Percentiles rank a stretch among this genome's conserved stretches.
Evolutionary conservation across 2,113 vertebrate species (phyloP).

Genomic region (Glaucidium brasilianum): DNA sequence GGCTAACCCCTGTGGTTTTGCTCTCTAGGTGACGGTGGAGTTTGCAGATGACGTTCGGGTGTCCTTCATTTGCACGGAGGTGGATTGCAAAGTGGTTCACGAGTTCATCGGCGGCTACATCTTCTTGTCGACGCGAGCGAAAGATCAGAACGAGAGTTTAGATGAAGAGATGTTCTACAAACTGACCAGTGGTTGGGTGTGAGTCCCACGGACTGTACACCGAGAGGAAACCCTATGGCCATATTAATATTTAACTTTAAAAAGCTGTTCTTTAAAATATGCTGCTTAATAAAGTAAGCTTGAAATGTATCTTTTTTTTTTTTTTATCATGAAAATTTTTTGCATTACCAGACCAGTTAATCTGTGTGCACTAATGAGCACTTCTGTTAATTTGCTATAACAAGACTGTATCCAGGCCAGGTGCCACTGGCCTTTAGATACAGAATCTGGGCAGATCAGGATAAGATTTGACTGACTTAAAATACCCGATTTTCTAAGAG

Average conservation of each 20-base stretch:
- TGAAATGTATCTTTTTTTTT: conserved; percentile 75
- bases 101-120: conserved; percentile 99
- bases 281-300: conserved; percentile 85
- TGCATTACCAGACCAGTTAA: conserved; percentile 72
- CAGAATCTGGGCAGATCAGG: background rate
- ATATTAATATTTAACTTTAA: conserved; percentile 72
- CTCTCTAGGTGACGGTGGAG: conserved; percentile 90
- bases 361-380: conserved; percentile 76
- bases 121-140: conserved; percentile 94
- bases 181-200: conserved; percentile 98
- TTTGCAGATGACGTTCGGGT: conserved; percentile 93
- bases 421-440: background rate
- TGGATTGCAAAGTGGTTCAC: conserved; percentile 98
- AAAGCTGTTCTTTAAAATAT: conserved; percentile 77
- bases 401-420: background rate
- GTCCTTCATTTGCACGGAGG: conserved; percentile 93
- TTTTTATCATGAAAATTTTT: conserved; percentile 50
- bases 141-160: conserved; percentile 98
- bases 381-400: conserved; percentile 66
- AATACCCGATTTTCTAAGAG: conserved; percentile 47
- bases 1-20: background rate
- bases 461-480: conserved; percentile 21
- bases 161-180: conserved; percentile 99
- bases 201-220: conserved; percentile 58
- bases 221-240: conserved; percentile 50